phyloP scores from a whole-genome alignment of 2,113 vertebrate genomes.

The Hypanus sabinus region DNA sequence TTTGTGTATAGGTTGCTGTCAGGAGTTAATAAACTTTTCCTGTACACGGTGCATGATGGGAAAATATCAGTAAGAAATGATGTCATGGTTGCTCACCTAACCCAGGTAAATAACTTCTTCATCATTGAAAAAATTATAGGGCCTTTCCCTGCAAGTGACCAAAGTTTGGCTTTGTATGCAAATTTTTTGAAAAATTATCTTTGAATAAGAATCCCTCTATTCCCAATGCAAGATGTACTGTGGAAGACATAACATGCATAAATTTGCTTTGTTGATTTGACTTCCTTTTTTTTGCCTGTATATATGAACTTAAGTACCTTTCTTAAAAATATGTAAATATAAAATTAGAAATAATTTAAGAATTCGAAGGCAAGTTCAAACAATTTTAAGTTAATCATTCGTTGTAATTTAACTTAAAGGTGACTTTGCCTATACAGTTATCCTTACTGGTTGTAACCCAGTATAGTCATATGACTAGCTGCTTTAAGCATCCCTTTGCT shows the following conservation, averaged over 20 bases:
- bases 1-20: conserved; percentile 80
- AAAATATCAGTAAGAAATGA: conserved; percentile 84
- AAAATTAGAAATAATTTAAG: neutral
- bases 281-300: neutral
- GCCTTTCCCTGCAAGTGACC: neutral
- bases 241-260: neutral
- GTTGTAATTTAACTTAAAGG: neutral
- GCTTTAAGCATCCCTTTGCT: neutral
- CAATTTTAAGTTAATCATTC: neutral
- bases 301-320: neutral
- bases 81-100: conserved; percentile 87
- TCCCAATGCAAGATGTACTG: neutral
- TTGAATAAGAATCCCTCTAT: neutral
- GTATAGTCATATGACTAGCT: neutral
- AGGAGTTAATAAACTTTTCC: conserved; percentile 88
- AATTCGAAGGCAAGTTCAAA: neutral
- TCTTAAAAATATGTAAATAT: neutral
- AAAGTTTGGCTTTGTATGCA: neutral
- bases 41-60: conserved; percentile 86
- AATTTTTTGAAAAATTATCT: neutral
- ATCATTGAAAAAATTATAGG: neutral
- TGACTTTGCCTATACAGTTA: neutral
- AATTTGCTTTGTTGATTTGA: neutral
- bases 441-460: neutral
- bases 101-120: conserved; percentile 67